phyloP scores from a whole-genome alignment of 2,797 vertebrate genomes.

The Enteromius paludinosus region DNA sequence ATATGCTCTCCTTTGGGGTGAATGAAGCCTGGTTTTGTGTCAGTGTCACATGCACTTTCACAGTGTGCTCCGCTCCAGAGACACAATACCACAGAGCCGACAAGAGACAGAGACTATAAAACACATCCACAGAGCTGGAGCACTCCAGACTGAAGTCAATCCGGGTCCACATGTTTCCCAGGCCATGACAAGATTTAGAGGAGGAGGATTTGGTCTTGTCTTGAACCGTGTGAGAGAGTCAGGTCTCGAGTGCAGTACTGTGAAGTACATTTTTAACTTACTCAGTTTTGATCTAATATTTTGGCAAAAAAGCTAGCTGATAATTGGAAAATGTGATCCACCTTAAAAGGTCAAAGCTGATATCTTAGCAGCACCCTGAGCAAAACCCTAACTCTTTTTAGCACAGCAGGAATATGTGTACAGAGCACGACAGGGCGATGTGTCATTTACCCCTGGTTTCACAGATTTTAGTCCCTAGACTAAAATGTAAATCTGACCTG shows the following conservation, averaged over 20 bases:
- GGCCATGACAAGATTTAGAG: background rate
- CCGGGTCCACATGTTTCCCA: background rate
- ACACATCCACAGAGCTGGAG: background rate
- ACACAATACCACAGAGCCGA: background rate
- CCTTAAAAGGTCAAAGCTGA: background rate
- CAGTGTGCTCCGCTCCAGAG: background rate
- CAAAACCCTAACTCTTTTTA: background rate
- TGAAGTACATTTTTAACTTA: background rate
- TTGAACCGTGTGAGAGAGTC: background rate
- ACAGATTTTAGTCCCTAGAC: too few relatives aligned
- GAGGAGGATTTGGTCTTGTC: background rate
- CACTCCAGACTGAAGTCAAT: background rate
- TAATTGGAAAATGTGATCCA: background rate
- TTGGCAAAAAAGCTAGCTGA: background rate
- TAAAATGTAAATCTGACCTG: too few relatives aligned
- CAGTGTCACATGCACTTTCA: background rate
- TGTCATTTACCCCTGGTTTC: background rate
- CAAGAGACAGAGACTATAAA: background rate
- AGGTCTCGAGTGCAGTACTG: background rate
- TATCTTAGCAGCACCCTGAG: background rate
- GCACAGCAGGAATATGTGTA: background rate
- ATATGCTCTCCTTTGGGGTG: background rate
- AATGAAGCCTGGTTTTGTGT: background rate
- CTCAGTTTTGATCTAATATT: background rate
- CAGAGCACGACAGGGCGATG: conserved; percentile 56